Evolutionary conservation across 2,797 vertebrate species (phyloP).

Genomic region (Chelmon rostratus): DNA sequence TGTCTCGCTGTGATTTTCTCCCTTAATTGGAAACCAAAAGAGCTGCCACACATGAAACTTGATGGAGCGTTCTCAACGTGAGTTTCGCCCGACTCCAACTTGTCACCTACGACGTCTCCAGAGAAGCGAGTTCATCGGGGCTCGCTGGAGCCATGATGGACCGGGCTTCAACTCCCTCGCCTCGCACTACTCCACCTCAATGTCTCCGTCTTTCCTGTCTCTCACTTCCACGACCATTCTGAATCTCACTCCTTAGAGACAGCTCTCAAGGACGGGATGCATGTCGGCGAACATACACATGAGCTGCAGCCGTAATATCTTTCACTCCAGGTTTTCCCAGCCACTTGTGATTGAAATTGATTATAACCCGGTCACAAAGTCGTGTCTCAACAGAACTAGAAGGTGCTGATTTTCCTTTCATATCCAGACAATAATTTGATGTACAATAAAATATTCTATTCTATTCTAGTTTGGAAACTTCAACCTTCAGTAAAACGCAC

Average conservation of each 20-base stretch:
- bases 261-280: background rate
- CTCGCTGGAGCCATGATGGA: constrained; percentile 9
- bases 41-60: constrained; percentile 41
- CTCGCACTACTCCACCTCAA: background rate
- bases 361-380: background rate
- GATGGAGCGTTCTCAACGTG: constrained; percentile 34
- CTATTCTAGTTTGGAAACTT: constrained; percentile 2
- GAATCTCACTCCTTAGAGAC: background rate
- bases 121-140: constrained; percentile 22
- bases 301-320: background rate
- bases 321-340: background rate
- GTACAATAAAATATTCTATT: no score
- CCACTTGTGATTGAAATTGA: background rate
- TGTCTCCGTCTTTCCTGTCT: background rate
- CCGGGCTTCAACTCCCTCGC: background rate
- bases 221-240: background rate
- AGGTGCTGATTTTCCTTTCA: background rate
- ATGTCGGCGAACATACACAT: background rate
- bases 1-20: constrained; percentile 38
- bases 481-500: constrained; percentile 7
- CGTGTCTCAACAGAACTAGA: constrained; percentile 17
- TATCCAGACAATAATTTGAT: background rate
- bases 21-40: constrained; percentile 59
- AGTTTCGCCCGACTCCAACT: constrained; percentile 29
- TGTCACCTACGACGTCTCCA: constrained; percentile 32